Evolutionary conservation across 1,140 invertebrate species (phyloP).

Genomic region (Anadara kagoshimensis): DNA sequence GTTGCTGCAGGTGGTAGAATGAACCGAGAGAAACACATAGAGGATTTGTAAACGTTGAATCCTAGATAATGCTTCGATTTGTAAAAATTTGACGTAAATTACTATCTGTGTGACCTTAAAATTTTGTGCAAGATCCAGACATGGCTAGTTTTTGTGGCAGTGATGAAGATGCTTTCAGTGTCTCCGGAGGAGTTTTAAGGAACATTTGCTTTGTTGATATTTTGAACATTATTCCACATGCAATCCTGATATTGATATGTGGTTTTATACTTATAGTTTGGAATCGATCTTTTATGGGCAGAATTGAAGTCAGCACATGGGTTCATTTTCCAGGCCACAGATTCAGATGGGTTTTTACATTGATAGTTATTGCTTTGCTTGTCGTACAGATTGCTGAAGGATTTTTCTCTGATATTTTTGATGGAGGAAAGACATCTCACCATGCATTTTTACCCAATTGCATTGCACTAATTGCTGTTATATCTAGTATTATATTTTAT

Average conservation of each 20-base stretch:
- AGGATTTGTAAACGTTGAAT: no score
- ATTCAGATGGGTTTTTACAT: constrained; percentile 59
- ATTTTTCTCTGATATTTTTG: constrained; percentile 59
- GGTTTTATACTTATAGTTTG: constrained; percentile 66
- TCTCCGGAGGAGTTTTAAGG: constrained; percentile 63
- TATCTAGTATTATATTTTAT: constrained; percentile 64
- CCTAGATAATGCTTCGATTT: no score
- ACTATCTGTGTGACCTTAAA: no score
- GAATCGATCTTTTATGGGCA: constrained; percentile 65
- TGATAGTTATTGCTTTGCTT: constrained; percentile 57
- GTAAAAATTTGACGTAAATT: no score
- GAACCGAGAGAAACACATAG: no score
- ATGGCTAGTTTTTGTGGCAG: constrained; percentile 67
- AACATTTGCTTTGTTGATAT: constrained; percentile 71
- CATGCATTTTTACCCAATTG: constrained; percentile 65
- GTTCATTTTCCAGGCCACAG: constrained; percentile 66
- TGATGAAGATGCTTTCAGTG: constrained; percentile 57
- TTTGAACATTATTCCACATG: constrained; percentile 69
- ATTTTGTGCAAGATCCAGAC: neutral
- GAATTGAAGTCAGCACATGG: constrained; percentile 69
- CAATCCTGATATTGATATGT: constrained; percentile 59
- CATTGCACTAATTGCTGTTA: constrained; percentile 52
- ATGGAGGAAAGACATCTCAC: constrained; percentile 61
- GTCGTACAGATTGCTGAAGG: constrained; percentile 64
- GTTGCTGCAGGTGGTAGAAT: no score